Base-by-base conservation (phyloP, 2,113 vertebrate species). In the Microtus pennsylvanicus region DNA sequence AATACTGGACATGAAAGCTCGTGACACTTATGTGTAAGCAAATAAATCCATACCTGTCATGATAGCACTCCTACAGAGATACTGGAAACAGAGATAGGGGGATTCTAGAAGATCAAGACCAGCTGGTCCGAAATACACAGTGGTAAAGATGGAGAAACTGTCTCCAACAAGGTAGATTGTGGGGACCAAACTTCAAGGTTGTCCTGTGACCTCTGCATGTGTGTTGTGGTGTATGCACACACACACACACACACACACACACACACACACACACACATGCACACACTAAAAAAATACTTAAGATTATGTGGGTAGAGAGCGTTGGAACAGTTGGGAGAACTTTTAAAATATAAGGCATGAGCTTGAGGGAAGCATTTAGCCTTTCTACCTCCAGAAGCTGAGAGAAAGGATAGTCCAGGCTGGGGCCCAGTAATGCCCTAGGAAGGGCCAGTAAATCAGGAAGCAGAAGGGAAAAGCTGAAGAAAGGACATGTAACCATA, bases 371-470 rank as follows among this genome's bases (percentile, higher is more conserved):
- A 94, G 1, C 19, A 0, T 5, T 72, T 74, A 87, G 13, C 7
- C 69, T 95, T 38, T 92, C 9, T 16, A 38, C 2, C 63, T 16
- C 4, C 0, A 77, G 21, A 81, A 38, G 17, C 47, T 81, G 45
- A 22, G n/a, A 22, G 38, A 58, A 52, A 17, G 10, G 5, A 4
- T 14, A 22, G 85, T 52, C 1, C 50, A 35, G 50, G 38, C 28
- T 24, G 8, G n/a, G 82, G 45, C 3, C 21, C 35, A 72, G 50
- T 12, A 1, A 14, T 76, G 1, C n/a, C 6, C 8, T 0, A 2
- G 8, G 19, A 75, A 65, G n/a, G 6, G 24, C 2, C 26, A 28
- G 61, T 52, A 4, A 0, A 1, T 16, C 9, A 81, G 38, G 9
- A 75, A 65, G 3, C 12, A 78, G 30, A n/a, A 13, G 3, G 5